Conservation (phyloP, 2,797 vertebrate species). For the Micromesistius poutassou region DNA sequence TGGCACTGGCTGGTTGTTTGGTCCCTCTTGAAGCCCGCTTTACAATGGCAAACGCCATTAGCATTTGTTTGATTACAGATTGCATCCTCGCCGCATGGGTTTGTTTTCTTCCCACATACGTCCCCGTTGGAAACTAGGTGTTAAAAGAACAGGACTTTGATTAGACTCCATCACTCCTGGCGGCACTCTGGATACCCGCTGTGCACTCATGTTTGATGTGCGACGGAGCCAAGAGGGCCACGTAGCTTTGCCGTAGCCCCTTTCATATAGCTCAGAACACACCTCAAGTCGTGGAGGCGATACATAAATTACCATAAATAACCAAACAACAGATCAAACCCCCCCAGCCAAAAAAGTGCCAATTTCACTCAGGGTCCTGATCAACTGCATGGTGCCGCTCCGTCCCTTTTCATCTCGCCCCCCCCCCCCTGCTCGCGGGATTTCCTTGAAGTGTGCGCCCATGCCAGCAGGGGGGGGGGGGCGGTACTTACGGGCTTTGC, state of each 20-base stretch:
- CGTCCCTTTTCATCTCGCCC: conserved; percentile 50
- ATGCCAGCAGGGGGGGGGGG: conserved; percentile 11
- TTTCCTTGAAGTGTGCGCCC: conserved; percentile 36
- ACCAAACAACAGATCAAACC: conserved; percentile 48
- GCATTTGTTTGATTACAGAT: conserved; percentile 90
- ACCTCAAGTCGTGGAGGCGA: conserved; percentile 37
- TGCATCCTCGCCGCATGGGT: conserved; percentile 93
- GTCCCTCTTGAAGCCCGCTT: conserved; percentile 92
- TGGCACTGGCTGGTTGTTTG: conserved; percentile 86
- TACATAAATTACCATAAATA: conserved; percentile 65
- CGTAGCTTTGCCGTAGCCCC: conserved; percentile 29
- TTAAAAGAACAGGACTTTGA: conserved; percentile 58
- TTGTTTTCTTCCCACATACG: conserved; percentile 88
- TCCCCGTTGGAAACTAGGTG: conserved; percentile 81
- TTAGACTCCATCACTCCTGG: conserved; percentile 33
- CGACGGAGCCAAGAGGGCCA: conserved; percentile 42
- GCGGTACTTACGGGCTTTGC: conserved; percentile 83
- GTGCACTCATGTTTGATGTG: conserved; percentile 58
- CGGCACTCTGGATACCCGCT: conserved; percentile 48
- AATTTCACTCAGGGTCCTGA: conserved; percentile 1
- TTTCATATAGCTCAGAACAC: conserved; percentile 34
- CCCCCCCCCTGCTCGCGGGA: conserved; percentile 11
- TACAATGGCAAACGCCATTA: conserved; percentile 89
- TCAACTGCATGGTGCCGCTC: not conserved
- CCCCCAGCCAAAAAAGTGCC: conserved; percentile 13